Conservation (phyloP, 1,140 invertebrate species). For the Trichomalopsis sarcophagae region DNA sequence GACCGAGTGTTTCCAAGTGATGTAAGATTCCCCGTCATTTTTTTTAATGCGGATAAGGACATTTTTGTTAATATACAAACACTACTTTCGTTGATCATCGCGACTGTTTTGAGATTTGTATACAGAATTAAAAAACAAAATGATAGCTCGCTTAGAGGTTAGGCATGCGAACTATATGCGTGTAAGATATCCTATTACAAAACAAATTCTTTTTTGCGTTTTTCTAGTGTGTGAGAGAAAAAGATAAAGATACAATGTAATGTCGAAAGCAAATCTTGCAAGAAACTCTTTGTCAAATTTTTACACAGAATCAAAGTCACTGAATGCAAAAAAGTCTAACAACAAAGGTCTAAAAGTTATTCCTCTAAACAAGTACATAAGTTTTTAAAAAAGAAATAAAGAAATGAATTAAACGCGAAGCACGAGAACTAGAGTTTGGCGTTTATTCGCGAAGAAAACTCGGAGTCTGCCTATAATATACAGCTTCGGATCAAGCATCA, state of each 20-base stretch:
- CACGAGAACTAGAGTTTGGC: constrained; percentile 32
- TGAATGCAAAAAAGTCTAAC: constrained; percentile 46
- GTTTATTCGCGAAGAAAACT: constrained; percentile 40
- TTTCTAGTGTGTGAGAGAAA: constrained; percentile 18
- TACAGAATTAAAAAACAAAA: constrained; percentile 17
- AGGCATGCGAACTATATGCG: constrained; percentile 20
- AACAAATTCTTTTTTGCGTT: constrained; percentile 32
- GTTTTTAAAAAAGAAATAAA: constrained; percentile 44
- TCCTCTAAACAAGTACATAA: constrained; percentile 47
- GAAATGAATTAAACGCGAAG: constrained; percentile 30
- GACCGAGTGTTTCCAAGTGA: constrained; percentile 49
- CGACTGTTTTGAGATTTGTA: constrained; percentile 39
- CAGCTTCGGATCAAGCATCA: constrained; percentile 51
- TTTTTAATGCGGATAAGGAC: constrained; percentile 17
- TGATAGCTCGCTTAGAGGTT: background rate
- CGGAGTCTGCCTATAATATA: constrained; percentile 49
- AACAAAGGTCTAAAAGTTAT: constrained; percentile 51
- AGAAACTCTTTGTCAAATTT: constrained; percentile 45
- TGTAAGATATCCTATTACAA: constrained; percentile 21
- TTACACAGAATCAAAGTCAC: constrained; percentile 48
- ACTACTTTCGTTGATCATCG: constrained; percentile 37
- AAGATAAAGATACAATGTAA: constrained; percentile 21
- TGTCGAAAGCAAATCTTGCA: constrained; percentile 25
- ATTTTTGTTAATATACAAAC: constrained; percentile 19
- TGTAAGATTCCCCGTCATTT: constrained; percentile 38